Base-by-base conservation (phyloP, 1,140 invertebrate genomes). In the Drosophila melanica region DNA sequence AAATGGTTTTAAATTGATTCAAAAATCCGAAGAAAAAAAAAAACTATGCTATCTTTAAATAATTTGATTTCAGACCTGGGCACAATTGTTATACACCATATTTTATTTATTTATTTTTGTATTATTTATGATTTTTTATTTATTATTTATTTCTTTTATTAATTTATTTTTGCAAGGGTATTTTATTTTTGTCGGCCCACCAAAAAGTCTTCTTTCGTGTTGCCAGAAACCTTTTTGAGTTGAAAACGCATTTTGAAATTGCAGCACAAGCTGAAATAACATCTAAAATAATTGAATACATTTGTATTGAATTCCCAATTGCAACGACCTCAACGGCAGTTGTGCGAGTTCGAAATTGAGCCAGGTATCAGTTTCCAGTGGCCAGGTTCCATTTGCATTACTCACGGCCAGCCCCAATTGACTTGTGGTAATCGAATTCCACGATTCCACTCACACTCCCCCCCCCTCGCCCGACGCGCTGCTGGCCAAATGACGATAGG, bases 371-470 rank as follows among this genome's bases (percentile, higher is more conserved):
- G 72, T 81, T 87, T 72, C 63, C 69, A 70, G 47, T 78, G 54
- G 10, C 33, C 64, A 69, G 42, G 57, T 62, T 48, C 71, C 71
- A 74, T 74, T 74, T 60, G 74, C 75, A 87, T 86, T 86, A 87
- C 75, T 86, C 82, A 81, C 30, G 39, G 58, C 57, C 23, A 33
- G 30, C 30, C 44, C 18, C 57, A 63, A 35, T 45, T 45, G 39
- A 47, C 41, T 57, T 55, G 64, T 37, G 35, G 58, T 67, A 72
- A 67, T 51, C 63, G 35, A 68, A 79, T 72, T 62, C 69, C 57
- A 41, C 37, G 30, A 66, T 78, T 59, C n/a, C n/a, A n/a, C n/a
- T n/a, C 33, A n/a, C 44, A 1, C 33, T 41, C 44, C 37, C 16
- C 18, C 7, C 53, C 20, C 27, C 3, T 0, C 8, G 18, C 37